A percentile compares a stretch with the other conserved stretches of the same genome.
phyloP scores from a whole-genome alignment of 1,140 invertebrate species.

The Tetraneura akinire region DNA sequence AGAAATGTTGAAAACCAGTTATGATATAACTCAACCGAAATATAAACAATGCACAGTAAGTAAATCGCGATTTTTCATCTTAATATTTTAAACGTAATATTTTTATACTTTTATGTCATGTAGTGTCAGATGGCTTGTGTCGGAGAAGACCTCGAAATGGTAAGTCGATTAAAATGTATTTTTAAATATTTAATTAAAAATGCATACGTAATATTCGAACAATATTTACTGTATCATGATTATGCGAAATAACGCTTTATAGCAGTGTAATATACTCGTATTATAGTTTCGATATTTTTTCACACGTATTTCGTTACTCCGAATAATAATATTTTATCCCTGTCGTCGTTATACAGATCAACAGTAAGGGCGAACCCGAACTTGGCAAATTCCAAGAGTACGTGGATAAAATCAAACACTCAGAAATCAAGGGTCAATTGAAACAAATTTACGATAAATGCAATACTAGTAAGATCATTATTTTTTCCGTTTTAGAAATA shows the following conservation, averaged over 20 bases:
- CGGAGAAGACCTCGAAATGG: slow-evolving; percentile 29
- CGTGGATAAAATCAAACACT: not conserved
- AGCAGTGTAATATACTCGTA: too few relatives aligned
- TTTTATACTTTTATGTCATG: not conserved
- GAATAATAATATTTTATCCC: not conserved
- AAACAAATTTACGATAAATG: slow-evolving; percentile 23
- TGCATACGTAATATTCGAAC: too few relatives aligned
- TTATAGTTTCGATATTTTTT: too few relatives aligned
- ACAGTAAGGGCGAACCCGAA: not conserved
- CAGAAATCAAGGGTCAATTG: not conserved
- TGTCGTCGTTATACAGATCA: not conserved
- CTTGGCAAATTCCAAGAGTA: not conserved
- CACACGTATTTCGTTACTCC: too few relatives aligned
- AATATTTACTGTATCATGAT: too few relatives aligned
- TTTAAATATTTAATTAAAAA: too few relatives aligned
- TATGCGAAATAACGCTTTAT: too few relatives aligned
- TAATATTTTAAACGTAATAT: not conserved
- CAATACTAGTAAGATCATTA: not conserved
- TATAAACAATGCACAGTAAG: slow-evolving; percentile 28
- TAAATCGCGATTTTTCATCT: not conserved
- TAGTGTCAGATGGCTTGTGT: slow-evolving; percentile 14
- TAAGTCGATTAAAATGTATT: not conserved
- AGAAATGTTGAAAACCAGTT: slow-evolving; percentile 3
- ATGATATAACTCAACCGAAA: slow-evolving; percentile 33
- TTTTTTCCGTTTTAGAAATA: too few relatives aligned